Conservation (phyloP, 1,140 invertebrate species). For the Cyrtorhinus lividipennis region DNA sequence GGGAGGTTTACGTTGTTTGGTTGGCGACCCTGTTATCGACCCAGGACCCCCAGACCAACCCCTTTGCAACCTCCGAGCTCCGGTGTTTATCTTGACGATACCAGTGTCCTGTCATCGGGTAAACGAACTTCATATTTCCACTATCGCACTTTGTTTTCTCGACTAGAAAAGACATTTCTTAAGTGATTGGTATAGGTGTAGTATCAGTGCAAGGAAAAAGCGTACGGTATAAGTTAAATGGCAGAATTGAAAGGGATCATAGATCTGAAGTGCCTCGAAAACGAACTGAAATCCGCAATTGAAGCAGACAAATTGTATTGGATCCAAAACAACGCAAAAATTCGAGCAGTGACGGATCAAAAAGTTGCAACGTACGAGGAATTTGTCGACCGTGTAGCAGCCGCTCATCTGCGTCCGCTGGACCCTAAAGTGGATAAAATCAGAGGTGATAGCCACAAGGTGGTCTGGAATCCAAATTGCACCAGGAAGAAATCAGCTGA, state of each 20-base stretch:
- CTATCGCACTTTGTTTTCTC: too few relatives aligned
- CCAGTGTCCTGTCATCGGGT: too few relatives aligned
- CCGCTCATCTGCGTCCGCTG: constrained; percentile 15
- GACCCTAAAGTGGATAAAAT: constrained; percentile 12
- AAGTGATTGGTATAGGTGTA: too few relatives aligned
- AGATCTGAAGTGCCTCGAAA: constrained; percentile 15
- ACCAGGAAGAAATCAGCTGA: background rate
- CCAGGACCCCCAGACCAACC: background rate
- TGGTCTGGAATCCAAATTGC: constrained; percentile 14
- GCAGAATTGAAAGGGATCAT: background rate
- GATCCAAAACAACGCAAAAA: constrained; percentile 14
- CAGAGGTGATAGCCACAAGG: background rate
- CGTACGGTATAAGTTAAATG: too few relatives aligned
- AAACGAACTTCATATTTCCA: too few relatives aligned
- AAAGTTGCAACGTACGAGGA: constrained; percentile 15
- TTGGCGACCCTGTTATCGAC: background rate
- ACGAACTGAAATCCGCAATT: constrained; percentile 10
- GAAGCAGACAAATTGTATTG: constrained; percentile 11
- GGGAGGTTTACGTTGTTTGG: background rate
- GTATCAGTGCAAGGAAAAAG: too few relatives aligned
- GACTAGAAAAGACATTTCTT: too few relatives aligned
- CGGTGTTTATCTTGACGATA: too few relatives aligned
- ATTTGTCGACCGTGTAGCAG: constrained; percentile 15
- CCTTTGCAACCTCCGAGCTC: background rate
- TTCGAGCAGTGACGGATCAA: constrained; percentile 12